These are phyloP conservation scores for Timema podura DNA, from an alignment of 2,888 invertebrate species.

Conservation along the genomic window DNA sequence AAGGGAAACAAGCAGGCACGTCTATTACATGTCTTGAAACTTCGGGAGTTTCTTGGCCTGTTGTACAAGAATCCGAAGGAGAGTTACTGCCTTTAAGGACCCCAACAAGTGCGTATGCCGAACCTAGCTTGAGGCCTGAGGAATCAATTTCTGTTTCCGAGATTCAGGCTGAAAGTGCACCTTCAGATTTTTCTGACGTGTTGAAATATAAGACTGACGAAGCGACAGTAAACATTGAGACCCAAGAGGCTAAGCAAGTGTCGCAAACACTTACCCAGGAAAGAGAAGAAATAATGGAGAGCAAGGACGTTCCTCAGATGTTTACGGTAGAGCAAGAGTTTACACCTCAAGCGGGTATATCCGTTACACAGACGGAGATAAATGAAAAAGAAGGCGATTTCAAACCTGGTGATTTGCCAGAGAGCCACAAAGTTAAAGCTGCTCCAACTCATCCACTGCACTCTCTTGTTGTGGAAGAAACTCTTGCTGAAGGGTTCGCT, in stretches of 20 bases:
- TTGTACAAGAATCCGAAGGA: slow-evolving; percentile 65
- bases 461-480: slow-evolving; percentile 50
- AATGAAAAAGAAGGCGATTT: slow-evolving; percentile 63
- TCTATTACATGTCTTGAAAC: slow-evolving; percentile 54
- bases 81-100: slow-evolving; percentile 51
- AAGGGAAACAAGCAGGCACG: slow-evolving; percentile 44
- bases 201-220: slow-evolving; percentile 54
- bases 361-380: slow-evolving; percentile 57
- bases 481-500: slow-evolving; percentile 45
- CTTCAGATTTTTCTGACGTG: slow-evolving; percentile 50
- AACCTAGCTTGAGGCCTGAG: slow-evolving; percentile 53
- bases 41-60: slow-evolving; percentile 54
- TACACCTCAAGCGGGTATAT: slow-evolving; percentile 58
- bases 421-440: slow-evolving; percentile 50
- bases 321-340: slow-evolving; percentile 48
- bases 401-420: slow-evolving; percentile 49
- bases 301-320: slow-evolving; percentile 42
- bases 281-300: slow-evolving; percentile 52
- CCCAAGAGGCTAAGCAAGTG: slow-evolving; percentile 61
- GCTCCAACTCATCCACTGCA: slow-evolving; percentile 50
- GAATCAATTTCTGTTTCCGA: slow-evolving; percentile 60
- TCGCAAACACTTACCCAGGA: slow-evolving; percentile 60
- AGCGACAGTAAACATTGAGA: slow-evolving; percentile 51
- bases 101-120: slow-evolving; percentile 54
- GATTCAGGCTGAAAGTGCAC: slow-evolving; percentile 53